These are phyloP conservation scores for Ctenicera cuprea DNA, from an alignment of 2,888 invertebrate species.

Conservation along the genomic window DNA sequence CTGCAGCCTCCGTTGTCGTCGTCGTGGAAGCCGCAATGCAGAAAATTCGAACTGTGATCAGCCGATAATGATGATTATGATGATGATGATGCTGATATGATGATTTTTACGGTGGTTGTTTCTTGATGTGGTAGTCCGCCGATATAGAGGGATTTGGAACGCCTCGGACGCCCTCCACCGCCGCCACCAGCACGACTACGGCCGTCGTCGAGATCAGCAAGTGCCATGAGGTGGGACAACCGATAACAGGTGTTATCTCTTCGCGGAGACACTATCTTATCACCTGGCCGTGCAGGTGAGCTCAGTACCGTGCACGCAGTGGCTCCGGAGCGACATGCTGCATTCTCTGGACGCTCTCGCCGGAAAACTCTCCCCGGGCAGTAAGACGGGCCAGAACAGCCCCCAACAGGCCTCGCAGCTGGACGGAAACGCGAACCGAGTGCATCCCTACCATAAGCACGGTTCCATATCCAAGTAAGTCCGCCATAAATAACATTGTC, in stretches of 20 bases:
- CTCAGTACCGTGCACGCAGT: conserved; percentile 50
- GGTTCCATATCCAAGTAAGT: conserved; percentile 73
- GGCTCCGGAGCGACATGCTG: conserved; percentile 77
- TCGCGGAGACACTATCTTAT: conserved; percentile 51
- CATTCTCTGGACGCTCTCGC: conserved; percentile 92
- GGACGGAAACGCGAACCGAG: conserved; percentile 83
- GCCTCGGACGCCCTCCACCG: conserved; percentile 49
- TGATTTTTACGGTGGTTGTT: conserved; percentile 30
- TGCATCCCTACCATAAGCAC: conserved; percentile 75
- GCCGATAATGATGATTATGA: too few species aligned
- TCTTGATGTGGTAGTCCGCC: conserved; percentile 40
- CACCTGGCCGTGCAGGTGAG: conserved; percentile 51
- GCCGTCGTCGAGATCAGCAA: conserved; percentile 35
- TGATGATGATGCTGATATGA: conserved; percentile 16
- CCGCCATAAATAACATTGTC: conserved; percentile 72
- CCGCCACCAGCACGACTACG: conserved; percentile 28
- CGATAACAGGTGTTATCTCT: conserved; percentile 57
- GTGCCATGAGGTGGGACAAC: conserved; percentile 50
- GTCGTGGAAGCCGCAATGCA: conserved; percentile 47
- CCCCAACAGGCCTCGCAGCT: conserved; percentile 72
- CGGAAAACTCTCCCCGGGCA: conserved; percentile 91
- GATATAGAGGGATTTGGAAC: conserved; percentile 32
- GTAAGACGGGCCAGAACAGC: conserved; percentile 61
- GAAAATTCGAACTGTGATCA: conserved; percentile 31
- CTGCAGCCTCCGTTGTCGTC: conserved; percentile 10